A percentile compares a stretch with the other conserved stretches of the same genome.
Conservation (phyloP, 2,113 vertebrate species). For the Engystomops pustulosus region DNA sequence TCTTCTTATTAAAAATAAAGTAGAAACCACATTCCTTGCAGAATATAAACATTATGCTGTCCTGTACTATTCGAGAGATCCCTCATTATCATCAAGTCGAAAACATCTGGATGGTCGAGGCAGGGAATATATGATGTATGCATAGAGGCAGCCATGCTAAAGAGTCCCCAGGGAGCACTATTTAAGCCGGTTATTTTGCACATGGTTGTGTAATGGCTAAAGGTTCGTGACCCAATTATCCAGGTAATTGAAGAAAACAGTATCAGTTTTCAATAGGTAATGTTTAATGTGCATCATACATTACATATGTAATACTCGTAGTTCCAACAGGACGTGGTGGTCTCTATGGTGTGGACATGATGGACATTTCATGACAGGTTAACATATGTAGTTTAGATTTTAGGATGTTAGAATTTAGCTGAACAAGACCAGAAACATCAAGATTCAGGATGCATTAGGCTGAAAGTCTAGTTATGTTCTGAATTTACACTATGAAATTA, state of each 20-base stretch:
- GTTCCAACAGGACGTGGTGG: too few species aligned
- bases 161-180: background rate
- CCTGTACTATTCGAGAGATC: too few species aligned
- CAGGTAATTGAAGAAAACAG: slow-evolving; percentile 31
- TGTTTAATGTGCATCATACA: background rate
- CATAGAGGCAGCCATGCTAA: slow-evolving; percentile 8
- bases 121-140: slow-evolving; percentile 30
- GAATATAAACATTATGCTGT: too few species aligned
- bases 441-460: background rate
- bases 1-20: too few species aligned
- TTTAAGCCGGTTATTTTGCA: slow-evolving; percentile 9
- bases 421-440: background rate
- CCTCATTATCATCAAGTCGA: background rate
- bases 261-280: slow-evolving; percentile 18
- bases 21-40: too few species aligned
- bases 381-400: background rate
- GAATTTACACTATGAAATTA: background rate
- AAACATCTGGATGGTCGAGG: slow-evolving; percentile 13
- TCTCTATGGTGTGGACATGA: background rate
- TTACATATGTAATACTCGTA: background rate
- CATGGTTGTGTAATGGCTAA: background rate
- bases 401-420: background rate
- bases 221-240: slow-evolving; percentile 25
- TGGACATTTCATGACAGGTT: background rate
- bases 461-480: background rate